phyloP scores from a whole-genome alignment of 2,113 vertebrate species.

The Nothocercus nigrocapillus region DNA sequence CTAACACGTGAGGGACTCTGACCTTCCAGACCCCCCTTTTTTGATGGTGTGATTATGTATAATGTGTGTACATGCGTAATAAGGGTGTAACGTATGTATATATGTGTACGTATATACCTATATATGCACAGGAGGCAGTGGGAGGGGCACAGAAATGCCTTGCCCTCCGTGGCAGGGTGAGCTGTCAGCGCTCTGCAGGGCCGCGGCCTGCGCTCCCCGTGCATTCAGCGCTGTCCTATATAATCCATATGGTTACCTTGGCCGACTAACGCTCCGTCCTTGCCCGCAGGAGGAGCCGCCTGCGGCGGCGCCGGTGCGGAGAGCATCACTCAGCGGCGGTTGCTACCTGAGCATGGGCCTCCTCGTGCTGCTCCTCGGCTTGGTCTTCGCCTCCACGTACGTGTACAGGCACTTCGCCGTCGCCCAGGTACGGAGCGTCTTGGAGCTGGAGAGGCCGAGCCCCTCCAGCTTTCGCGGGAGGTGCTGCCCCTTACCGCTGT shows the following conservation, averaged over 20 bases:
- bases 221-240: too few relatives aligned
- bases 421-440: slow-evolving; percentile 78
- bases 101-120: neutral
- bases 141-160: neutral
- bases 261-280: rapidly evolving
- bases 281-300: slow-evolving; percentile 75
- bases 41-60: neutral
- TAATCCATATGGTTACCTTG: neutral
- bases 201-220: neutral
- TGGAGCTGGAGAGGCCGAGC: neutral
- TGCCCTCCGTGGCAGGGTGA: neutral
- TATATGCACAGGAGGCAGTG: too few relatives aligned
- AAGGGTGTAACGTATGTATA: too few relatives aligned
- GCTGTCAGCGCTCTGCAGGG: neutral
- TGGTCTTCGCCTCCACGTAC: slow-evolving; percentile 91
- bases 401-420: slow-evolving; percentile 94
- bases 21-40: neutral
- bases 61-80: too few relatives aligned
- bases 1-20: neutral
- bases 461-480: neutral
- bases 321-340: slow-evolving; percentile 82
- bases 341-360: slow-evolving; percentile 91
- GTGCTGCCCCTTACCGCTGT: neutral
- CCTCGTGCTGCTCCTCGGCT: slow-evolving; percentile 87
- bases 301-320: slow-evolving; percentile 71